Evolutionary conservation across 2,888 invertebrate genomes (phyloP).

Genomic region (Pardosa pseudoannulata): DNA sequence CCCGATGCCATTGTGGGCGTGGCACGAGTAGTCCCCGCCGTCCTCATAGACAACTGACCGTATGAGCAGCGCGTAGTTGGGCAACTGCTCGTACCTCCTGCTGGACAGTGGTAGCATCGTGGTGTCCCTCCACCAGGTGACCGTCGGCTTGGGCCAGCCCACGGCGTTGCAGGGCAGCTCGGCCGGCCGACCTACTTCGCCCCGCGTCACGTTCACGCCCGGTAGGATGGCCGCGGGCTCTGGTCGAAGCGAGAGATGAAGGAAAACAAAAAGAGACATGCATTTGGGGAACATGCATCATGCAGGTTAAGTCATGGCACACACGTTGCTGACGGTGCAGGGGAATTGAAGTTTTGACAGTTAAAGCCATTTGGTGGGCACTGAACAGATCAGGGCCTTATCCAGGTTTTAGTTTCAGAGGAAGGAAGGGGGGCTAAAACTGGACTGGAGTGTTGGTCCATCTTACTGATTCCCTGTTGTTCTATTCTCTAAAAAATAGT

Average conservation of each 20-base stretch:
- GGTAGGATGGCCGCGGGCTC: conserved; percentile 73
- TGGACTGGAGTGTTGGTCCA: no score
- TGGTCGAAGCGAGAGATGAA: conserved; percentile 35
- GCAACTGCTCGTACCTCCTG: conserved; percentile 84
- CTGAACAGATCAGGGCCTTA: no score
- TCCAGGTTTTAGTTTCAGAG: no score
- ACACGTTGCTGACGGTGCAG: no score
- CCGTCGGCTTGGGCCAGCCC: conserved; percentile 74
- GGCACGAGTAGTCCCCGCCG: conserved; percentile 91
- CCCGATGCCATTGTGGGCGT: conserved; percentile 89
- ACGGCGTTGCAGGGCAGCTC: conserved; percentile 75
- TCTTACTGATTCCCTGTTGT: no score
- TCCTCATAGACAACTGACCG: conserved; percentile 84
- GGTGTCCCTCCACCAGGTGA: conserved; percentile 83
- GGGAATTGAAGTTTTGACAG: no score
- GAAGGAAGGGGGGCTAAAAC: no score
- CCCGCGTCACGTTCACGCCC: conserved; percentile 72
- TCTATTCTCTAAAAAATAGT: no score
- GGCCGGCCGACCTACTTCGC: conserved; percentile 74
- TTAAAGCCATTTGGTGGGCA: no score
- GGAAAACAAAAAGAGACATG: neutral
- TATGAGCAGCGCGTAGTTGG: conserved; percentile 87
- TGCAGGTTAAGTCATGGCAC: no score
- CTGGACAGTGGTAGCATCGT: conserved; percentile 86
- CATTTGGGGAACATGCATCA: conserved; percentile 14